Evolutionary conservation across 1,140 invertebrate species (phyloP).

Genomic region (Drosophila arawakana): DNA sequence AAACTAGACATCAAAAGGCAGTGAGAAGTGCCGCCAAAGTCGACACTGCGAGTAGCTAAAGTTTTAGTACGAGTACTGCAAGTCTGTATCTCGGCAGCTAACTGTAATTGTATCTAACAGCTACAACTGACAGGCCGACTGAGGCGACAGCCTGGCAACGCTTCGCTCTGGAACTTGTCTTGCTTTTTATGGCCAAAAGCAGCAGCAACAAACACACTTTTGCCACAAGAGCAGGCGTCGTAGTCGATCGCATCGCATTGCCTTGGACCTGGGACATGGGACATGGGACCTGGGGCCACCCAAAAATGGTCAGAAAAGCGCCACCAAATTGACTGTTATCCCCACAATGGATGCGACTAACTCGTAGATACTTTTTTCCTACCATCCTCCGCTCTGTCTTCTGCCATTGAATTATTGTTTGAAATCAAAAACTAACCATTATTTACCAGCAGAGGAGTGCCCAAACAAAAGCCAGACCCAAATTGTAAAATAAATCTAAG

Average conservation of each 20-base stretch:
- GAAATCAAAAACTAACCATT: conserved; percentile 79
- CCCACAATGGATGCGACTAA: conserved; percentile 41
- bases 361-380: conserved; percentile 30
- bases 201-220: conserved; percentile 16
- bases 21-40: conserved; percentile 64
- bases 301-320: conserved; percentile 79
- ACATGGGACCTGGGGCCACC: conserved; percentile 57
- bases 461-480: conserved; percentile 42
- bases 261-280: conserved; percentile 24
- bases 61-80: conserved; percentile 18
- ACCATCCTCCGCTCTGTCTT: conserved; percentile 9
- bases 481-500: conserved; percentile 16
- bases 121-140: conserved; percentile 67
- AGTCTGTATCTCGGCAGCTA: conserved; percentile 59
- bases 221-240: conserved; percentile 40
- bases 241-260: conserved; percentile 5
- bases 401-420: conserved; percentile 69
- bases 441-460: conserved; percentile 65
- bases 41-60: conserved; percentile 50
- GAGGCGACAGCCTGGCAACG: conserved; percentile 61
- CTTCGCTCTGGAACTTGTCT: conserved; percentile 75
- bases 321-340: conserved; percentile 63
- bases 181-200: conserved; percentile 74
- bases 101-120: conserved; percentile 82
- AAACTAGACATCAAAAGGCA: conserved; percentile 66